Percentiles rank a stretch among this genome's conserved stretches.
Evolutionary conservation across 2,888 invertebrate species (phyloP).

Genomic region (Eupithecia insigniata): DNA sequence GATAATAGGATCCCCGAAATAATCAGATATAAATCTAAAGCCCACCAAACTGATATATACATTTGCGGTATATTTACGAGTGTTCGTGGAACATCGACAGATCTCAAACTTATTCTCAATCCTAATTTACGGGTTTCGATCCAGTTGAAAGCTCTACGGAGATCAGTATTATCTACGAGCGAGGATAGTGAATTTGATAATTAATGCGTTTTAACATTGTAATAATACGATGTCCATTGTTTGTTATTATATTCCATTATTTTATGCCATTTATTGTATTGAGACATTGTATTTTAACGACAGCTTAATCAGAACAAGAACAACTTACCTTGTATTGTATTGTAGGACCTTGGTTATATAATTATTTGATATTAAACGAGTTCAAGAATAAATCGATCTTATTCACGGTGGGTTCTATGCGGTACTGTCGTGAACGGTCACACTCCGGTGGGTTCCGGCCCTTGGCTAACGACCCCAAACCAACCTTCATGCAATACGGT

Average conservation of each 20-base stretch:
- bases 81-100: constrained; percentile 14
- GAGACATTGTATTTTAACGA: not conserved
- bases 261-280: not conserved
- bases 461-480: constrained; percentile 21
- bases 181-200: not conserved
- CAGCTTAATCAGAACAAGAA: not conserved
- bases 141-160: not conserved
- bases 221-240: not conserved
- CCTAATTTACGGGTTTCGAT: not conserved
- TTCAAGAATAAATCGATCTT: not conserved
- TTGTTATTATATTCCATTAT: not conserved
- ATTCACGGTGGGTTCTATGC: constrained; percentile 32
- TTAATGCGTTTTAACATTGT: not conserved
- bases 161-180: not conserved
- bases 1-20: constrained; percentile 16
- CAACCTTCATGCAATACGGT: constrained; percentile 9
- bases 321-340: not conserved
- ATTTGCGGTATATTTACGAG: constrained; percentile 19
- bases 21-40: constrained; percentile 19
- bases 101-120: not conserved
- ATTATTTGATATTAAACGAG: not conserved
- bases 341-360: not conserved
- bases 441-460: constrained; percentile 33
- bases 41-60: constrained; percentile 15
- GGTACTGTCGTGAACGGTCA: constrained; percentile 31